These are phyloP conservation scores for Dendrocopos noguchii DNA, from an alignment of 2,113 vertebrate genomes.

Conservation along the genomic window DNA sequence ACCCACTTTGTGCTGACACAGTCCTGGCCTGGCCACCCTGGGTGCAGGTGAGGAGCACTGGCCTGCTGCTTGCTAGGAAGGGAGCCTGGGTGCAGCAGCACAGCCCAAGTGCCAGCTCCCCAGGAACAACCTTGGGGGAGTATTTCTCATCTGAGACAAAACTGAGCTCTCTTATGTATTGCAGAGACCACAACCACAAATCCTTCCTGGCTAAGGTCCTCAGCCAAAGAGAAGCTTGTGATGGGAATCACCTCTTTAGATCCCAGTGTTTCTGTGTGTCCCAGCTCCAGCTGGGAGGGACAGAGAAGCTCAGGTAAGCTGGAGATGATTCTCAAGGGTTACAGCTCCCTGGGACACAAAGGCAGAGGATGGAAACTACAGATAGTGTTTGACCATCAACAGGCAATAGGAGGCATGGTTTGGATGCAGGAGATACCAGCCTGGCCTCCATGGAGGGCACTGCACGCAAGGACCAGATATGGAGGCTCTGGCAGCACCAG, in stretches of 20 bases:
- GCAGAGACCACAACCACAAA: background rate
- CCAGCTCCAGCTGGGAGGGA: background rate
- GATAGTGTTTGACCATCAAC: background rate
- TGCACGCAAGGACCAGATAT: accelerated
- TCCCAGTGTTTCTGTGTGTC: background rate
- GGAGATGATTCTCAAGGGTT: background rate
- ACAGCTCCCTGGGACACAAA: background rate
- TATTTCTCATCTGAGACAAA: background rate
- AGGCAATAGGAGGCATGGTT: accelerated
- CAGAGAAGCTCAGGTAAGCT: background rate
- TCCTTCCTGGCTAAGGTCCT: background rate
- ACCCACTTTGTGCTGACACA: background rate
- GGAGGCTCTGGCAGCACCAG: background rate
- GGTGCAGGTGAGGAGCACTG: accelerated
- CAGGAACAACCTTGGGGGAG: background rate
- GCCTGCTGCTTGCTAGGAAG: background rate
- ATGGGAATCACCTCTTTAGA: background rate
- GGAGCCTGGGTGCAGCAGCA: background rate
- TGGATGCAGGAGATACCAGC: background rate
- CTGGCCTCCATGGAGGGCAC: background rate
- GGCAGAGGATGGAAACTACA: background rate
- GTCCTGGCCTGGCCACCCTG: background rate
- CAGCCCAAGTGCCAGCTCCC: accelerated
- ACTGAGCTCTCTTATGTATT: accelerated
- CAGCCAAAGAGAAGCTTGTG: background rate